Percentiles rank a stretch among this genome's conserved stretches.
Conservation (phyloP, 2,888 invertebrate species). For the Ectobius pallidus region DNA sequence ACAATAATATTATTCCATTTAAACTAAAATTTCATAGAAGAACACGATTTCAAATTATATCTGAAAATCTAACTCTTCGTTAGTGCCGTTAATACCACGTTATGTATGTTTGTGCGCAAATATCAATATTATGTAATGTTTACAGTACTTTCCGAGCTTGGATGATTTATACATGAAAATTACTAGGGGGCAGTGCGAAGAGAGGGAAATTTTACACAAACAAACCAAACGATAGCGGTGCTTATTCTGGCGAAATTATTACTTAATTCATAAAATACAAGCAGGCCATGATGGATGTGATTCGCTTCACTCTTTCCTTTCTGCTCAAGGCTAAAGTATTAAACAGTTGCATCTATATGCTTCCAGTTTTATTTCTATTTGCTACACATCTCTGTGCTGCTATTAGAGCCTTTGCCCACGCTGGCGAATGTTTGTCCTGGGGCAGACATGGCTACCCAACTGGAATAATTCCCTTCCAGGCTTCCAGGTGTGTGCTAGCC, state of each 20-base stretch:
- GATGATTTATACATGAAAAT: neutral
- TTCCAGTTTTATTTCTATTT: neutral
- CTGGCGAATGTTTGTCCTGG: neutral
- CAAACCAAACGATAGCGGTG: too few species aligned
- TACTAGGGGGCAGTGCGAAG: neutral
- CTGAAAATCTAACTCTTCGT: neutral
- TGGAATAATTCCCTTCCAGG: neutral
- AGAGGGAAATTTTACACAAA: neutral
- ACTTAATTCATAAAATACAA: neutral
- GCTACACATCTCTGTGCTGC: neutral
- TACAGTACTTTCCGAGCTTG: neutral
- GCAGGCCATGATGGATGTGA: too few species aligned
- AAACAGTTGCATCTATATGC: neutral
- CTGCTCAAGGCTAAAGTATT: neutral
- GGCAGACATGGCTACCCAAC: neutral
- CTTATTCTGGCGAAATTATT: neutral
- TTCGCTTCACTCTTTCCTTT: neutral
- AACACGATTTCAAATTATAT: neutral
- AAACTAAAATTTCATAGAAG: neutral
- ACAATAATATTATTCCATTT: too few species aligned
- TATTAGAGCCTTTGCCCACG: neutral
- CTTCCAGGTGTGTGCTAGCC: too few species aligned
- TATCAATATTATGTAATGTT: neutral
- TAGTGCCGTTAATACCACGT: neutral
- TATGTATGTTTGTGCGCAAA: neutral